Base-by-base conservation (phyloP, 1,140 invertebrate genomes). In the Eciton burchellii region DNA sequence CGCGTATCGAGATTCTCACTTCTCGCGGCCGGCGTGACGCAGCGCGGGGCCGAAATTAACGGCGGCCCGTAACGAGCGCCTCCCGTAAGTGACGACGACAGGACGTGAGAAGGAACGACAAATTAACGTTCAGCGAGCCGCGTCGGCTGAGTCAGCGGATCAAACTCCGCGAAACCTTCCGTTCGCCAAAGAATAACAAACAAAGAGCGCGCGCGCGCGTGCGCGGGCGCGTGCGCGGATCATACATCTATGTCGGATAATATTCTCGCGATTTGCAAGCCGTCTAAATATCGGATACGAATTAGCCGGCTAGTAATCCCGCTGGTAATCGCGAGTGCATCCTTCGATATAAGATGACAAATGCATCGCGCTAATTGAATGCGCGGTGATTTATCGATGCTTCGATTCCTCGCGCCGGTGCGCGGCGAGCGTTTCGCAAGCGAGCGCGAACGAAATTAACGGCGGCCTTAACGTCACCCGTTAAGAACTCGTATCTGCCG, bases 1-100 rank as follows among this genome's bases (percentile, higher is more conserved):
- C 83, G 84, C 84, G 79, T 89, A 91, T 90, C 90, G 86, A 91
- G 89, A 84, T 90, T 90, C 89, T 74, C 83, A 90, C 85, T 90
- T 87, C 81, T 89, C 85, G 70, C 43, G 60, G 73, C 12, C 45
- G 73, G 41, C 29, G 43, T 19, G 73, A 24, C 59, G 43, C 19
- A 41, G 16, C 19, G 60, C 45, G 29, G n/a, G 26, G 21, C 24
- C 49, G 35, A 79, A 79, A 79, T 79, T 79, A 79, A 79, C 74
- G 74, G n/a, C 21, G 74, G 16, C 52, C n/a, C 52, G 24, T 79
- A 70, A 74, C 56, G 71, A n/a, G 45, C 14, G 41, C 41, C 62
- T 41, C 43, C 68, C 68, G 35, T 26, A 76, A 63, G 24, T 54
- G 47, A 76, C 45, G 9, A 65, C 29, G 68, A 45, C 26, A 5